Conservation (phyloP, 92 coral and sea anemone species). For the Bergia puertoricense region DNA sequence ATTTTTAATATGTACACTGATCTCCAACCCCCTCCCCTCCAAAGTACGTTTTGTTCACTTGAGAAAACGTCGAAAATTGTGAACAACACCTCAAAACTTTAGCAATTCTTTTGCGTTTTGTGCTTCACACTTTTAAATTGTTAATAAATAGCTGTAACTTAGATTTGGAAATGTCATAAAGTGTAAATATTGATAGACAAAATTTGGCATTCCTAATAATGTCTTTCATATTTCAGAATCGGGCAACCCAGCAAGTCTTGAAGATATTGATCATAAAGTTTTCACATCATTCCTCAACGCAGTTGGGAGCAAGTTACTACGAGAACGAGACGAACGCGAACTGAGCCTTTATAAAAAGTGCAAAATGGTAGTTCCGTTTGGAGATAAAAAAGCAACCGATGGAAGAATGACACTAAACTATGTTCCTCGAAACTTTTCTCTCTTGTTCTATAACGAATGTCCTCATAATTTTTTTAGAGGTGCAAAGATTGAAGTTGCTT, state of each 20-base stretch:
- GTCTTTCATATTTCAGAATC: neutral
- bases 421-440: constrained; percentile 66
- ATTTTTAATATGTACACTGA: too few species aligned
- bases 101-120: too few species aligned
- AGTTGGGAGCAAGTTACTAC: constrained; percentile 48
- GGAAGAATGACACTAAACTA: constrained; percentile 31
- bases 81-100: too few species aligned
- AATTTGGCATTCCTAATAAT: neutral
- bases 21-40: too few species aligned
- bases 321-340: constrained; percentile 25
- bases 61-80: too few species aligned
- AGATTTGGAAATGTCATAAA: too few species aligned
- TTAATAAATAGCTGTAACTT: too few species aligned
- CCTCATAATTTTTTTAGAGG: constrained; percentile 66
- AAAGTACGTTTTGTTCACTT: too few species aligned
- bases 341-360: constrained; percentile 36
- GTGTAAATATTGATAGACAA: neutral
- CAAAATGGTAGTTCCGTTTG: constrained; percentile 44
- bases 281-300: constrained; percentile 48
- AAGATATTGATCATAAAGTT: neutral
- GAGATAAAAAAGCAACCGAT: constrained; percentile 42
- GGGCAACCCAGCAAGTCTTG: neutral
- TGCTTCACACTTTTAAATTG: too few species aligned
- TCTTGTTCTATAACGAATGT: constrained; percentile 55
- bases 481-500: constrained; percentile 75